phyloP scores from a whole-genome alignment of 2,888 invertebrate genomes.

The Orchesella flavescens region DNA sequence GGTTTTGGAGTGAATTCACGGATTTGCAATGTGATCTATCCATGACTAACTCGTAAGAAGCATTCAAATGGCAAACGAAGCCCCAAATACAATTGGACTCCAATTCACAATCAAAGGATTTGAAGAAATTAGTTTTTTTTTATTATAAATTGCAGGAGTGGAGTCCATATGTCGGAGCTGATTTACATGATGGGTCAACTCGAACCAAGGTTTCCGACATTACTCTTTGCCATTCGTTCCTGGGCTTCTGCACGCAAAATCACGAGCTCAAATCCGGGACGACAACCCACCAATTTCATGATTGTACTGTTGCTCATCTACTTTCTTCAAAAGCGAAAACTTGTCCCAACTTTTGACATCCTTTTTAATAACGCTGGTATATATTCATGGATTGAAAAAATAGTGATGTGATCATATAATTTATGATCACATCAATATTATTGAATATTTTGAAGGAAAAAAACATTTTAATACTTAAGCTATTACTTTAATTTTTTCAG shows the following conservation, averaged over 20 bases:
- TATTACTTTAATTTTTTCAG: constrained; percentile 13
- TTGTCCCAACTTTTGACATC: constrained; percentile 81
- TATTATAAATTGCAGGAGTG: constrained; percentile 82
- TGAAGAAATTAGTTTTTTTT: constrained; percentile 33
- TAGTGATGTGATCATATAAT: too few relatives aligned
- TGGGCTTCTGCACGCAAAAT: constrained; percentile 85
- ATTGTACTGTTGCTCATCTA: constrained; percentile 87
- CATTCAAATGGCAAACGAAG: too few relatives aligned
- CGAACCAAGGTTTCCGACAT: constrained; percentile 84
- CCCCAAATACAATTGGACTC: too few relatives aligned
- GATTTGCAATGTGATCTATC: constrained; percentile 89
- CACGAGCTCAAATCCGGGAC: constrained; percentile 84
- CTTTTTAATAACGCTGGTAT: constrained; percentile 78
- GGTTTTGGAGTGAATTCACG: constrained; percentile 84
- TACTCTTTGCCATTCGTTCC: constrained; percentile 84
- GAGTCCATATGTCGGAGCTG: constrained; percentile 89
- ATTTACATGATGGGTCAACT: constrained; percentile 83
- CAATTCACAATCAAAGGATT: too few relatives aligned
- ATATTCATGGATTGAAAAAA: too few relatives aligned
- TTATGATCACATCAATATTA: too few relatives aligned
- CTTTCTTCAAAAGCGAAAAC: constrained; percentile 83
- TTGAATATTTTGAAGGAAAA: not conserved
- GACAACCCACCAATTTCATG: constrained; percentile 91
- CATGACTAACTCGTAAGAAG: constrained; percentile 87
- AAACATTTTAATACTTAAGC: too few relatives aligned